Evolutionary conservation across 2,113 vertebrate species (phyloP), one percentile per base, ranked within the genome.

Genomic region (Megaleporinus macrocephalus): DNA sequence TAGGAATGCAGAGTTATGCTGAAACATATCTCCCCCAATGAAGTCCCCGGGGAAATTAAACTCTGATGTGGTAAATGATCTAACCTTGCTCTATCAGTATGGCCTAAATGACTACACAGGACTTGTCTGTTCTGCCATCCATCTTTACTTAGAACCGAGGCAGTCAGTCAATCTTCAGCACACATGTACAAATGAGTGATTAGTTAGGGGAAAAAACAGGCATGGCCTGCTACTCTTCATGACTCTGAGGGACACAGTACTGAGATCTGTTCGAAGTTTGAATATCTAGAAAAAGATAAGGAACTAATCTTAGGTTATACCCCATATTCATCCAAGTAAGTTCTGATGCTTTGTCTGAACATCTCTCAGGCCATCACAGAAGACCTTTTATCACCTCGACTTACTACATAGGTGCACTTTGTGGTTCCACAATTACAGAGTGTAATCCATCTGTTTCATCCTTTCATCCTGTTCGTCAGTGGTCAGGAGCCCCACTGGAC

Each of bases 171-270:
- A 62, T 29, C 57, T 29, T 55, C 29, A 47, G 36, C 7, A 36
- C 7, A 4, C 55, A 49, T 73, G 57, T 4, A 51, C 16, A 73
- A n/a, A 68, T 79, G 69, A 80, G 78, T 24, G 41, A 18, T 30
- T 20, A 49, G n/a, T 29, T 9, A 5, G 57, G 7, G 70, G 22
- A 10, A 26, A 73, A 33, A 53, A 22, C 14, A 73, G 57, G 44
- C 36, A 33, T 5, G 41, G 68, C 15, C 55, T 63, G 26, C 47
- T 22, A 53, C 10, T 27, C 44, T 33, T 3, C 44, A 51, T 41
- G 33, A 68, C 41, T 41, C 33, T 41, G 18, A 16, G 1, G 29
- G 10, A 18, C 9, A 33, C 65, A 41, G 63, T 33, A 20, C 2
- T 33, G 33, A 33, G 33, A 41, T 27, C 20, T 11, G 18, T 68